phyloP scores from a whole-genome alignment of 2,888 invertebrate species.

The Hydriomena furcata region DNA sequence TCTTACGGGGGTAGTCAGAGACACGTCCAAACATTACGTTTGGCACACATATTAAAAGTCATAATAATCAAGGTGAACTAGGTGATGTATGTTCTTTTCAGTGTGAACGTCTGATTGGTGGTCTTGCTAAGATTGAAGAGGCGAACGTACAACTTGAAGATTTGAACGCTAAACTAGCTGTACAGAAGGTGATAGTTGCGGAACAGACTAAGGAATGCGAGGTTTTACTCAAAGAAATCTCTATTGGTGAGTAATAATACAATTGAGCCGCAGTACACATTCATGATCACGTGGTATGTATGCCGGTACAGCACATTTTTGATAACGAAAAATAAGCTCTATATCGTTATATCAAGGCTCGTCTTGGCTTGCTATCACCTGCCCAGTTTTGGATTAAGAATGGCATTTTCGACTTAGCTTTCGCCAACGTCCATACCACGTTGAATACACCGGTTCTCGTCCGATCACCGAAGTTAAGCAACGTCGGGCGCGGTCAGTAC shows the following conservation, averaged over 20 bases:
- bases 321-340: too few relatives aligned
- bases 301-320: too few relatives aligned
- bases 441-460: conserved; percentile 61
- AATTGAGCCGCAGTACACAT: too few relatives aligned
- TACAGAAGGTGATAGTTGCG: conserved; percentile 92
- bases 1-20: too few relatives aligned
- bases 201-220: conserved; percentile 93
- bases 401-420: conserved; percentile 28
- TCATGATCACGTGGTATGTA: too few relatives aligned
- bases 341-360: too few relatives aligned
- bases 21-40: too few relatives aligned
- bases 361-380: too few relatives aligned
- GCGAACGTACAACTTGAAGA: conserved; percentile 92
- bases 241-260: conserved; percentile 70
- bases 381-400: too few relatives aligned
- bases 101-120: conserved; percentile 88
- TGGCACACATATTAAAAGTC: too few relatives aligned
- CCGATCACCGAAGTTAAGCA: conserved; percentile 78
- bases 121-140: conserved; percentile 92
- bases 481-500: conserved; percentile 75
- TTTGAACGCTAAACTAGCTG: conserved; percentile 90
- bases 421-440: conserved; percentile 37
- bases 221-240: conserved; percentile 89
- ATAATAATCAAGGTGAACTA: too few relatives aligned
- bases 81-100: conserved; percentile 42